phyloP scores from a whole-genome alignment of 2,888 invertebrate species.

The Torymus aiolomorphi region DNA sequence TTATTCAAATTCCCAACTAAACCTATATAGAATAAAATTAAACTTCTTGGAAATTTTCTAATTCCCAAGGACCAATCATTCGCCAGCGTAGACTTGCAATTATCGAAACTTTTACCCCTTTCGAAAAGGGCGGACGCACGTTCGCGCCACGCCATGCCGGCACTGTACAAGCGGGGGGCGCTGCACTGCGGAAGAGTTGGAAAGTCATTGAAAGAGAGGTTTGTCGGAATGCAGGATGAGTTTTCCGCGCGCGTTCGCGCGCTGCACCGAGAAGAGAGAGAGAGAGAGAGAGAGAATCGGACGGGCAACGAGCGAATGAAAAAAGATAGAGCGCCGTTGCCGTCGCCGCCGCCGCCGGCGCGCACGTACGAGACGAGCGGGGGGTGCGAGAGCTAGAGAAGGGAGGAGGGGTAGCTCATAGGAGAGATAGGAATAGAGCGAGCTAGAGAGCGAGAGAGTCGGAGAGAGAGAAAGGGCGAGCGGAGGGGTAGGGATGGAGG shows the following conservation, averaged over 20 bases:
- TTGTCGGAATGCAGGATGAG: conserved; percentile 61
- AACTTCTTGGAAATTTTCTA: background rate
- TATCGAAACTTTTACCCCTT: conserved; percentile 28
- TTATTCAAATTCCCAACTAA: too few species aligned
- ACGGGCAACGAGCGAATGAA: conserved; percentile 4
- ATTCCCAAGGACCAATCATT: background rate
- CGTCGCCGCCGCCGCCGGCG: too few species aligned
- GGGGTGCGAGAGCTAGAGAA: conserved; percentile 12
- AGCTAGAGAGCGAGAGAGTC: conserved; percentile 7
- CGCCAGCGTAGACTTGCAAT: conserved; percentile 7
- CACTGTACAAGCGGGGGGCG: background rate
- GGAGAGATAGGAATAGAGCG: conserved; percentile 26
- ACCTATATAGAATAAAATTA: too few species aligned
- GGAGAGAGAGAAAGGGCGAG: conserved; percentile 33
- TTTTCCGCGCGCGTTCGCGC: conserved; percentile 50
- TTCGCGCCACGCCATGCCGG: too few species aligned
- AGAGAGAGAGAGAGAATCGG: conserved; percentile 52
- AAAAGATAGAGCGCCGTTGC: background rate
- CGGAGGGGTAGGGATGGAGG: conserved; percentile 64
- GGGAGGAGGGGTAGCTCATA: conserved; percentile 19
- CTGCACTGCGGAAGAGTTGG: conserved; percentile 43
- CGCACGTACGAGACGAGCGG: background rate
- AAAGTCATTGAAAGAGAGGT: conserved; percentile 58
- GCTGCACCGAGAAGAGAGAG: conserved; percentile 58
- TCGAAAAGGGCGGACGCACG: conserved; percentile 1